A percentile compares a stretch with the other conserved stretches of the same genome.
Conservation (phyloP, 1,140 invertebrate species). For the Scaptomyza hsui region DNA sequence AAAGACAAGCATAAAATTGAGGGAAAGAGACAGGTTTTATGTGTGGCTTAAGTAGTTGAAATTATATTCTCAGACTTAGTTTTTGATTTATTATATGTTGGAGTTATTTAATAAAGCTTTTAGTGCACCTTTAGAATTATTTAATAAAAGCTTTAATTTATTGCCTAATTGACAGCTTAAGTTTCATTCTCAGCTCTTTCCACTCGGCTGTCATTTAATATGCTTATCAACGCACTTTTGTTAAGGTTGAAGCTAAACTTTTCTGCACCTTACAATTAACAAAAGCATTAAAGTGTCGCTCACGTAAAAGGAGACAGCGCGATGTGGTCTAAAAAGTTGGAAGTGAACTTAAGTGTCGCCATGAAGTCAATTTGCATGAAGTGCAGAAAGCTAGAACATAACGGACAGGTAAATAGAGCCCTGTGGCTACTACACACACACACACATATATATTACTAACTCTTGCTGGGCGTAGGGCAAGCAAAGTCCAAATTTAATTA, state of each 20-base stretch:
- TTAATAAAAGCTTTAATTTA: background rate
- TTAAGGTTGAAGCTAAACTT: background rate
- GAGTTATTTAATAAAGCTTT: background rate
- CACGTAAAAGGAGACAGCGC: constrained; percentile 16
- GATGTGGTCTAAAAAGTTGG: constrained; percentile 14
- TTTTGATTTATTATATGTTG: constrained; percentile 27
- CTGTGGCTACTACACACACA: constrained; percentile 2
- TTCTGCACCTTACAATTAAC: constrained; percentile 20
- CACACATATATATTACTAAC: too few relatives aligned
- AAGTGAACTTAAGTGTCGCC: constrained; percentile 29
- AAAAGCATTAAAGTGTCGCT: constrained; percentile 22
- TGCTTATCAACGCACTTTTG: constrained; percentile 3
- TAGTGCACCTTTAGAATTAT: too few relatives aligned
- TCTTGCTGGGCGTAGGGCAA: background rate
- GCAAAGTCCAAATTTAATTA: constrained; percentile 74
- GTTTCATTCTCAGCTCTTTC: background rate
- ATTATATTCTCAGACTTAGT: constrained; percentile 14
- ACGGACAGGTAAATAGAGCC: constrained; percentile 43
- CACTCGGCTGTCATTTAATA: constrained; percentile 7
- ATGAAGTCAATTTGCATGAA: constrained; percentile 45
- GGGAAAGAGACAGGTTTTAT: background rate
- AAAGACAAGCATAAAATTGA: background rate
- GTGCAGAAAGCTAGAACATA: constrained; percentile 6
- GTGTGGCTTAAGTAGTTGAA: constrained; percentile 20
- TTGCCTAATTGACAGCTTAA: background rate